A percentile compares a stretch with the other conserved stretches of the same genome.
phyloP scores from a whole-genome alignment of 2,113 vertebrate genomes.

The Passer montanus region DNA sequence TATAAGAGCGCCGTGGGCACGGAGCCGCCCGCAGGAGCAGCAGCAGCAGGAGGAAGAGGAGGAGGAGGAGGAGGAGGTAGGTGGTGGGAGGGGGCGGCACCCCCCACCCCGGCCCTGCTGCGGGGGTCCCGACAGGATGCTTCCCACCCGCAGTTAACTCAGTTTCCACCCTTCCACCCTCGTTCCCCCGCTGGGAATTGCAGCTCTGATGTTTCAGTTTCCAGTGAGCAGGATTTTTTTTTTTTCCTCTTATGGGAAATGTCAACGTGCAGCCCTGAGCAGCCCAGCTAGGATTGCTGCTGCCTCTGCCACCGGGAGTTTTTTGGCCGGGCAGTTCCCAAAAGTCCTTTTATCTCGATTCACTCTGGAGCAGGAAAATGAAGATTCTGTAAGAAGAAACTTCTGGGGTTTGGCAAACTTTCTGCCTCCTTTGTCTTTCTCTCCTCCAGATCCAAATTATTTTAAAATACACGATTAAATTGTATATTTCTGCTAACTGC shows the following conservation, averaged over 20 bases:
- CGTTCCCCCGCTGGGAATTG: accelerated
- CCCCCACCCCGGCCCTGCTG: accelerated
- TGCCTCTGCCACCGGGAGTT: background rate
- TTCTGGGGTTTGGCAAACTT: background rate
- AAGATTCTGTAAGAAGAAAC: background rate
- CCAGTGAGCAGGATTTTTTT: background rate
- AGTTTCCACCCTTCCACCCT: no score
- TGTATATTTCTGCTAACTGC: background rate
- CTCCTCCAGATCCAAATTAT: background rate
- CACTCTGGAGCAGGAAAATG: background rate
- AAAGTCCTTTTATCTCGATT: background rate
- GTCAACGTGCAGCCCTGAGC: background rate
- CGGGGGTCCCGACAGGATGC: background rate
- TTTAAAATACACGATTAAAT: background rate
- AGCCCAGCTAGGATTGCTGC: background rate
- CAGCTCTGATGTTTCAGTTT: background rate
- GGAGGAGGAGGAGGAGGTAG: no score
- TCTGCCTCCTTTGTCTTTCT: background rate
- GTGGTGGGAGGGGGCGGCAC: no score
- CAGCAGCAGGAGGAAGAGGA: background rate
- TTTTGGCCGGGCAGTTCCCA: background rate
- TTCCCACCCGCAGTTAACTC: no score
- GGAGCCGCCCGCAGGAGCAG: background rate
- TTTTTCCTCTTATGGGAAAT: background rate
- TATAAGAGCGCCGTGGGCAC: background rate